These are phyloP conservation scores for Stichodactyla mertensii DNA, from an alignment of 64 coral and sea anemone species.

Conservation along the genomic window DNA sequence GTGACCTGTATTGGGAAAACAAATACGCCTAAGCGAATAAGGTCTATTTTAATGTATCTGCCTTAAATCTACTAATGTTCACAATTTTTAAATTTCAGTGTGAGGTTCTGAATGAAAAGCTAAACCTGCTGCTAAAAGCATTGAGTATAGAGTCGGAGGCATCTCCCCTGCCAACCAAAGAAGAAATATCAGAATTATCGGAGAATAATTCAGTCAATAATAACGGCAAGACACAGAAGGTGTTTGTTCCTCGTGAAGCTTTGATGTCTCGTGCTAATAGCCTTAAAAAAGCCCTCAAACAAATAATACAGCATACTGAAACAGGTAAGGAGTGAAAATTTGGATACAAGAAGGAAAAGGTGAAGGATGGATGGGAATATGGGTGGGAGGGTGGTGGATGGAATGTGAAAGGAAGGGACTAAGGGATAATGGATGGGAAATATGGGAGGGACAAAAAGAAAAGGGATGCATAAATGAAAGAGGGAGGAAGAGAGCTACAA, in stretches of 20 bases:
- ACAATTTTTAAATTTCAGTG: slow-evolving; percentile 59
- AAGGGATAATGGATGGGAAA: not conserved
- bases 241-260: slow-evolving; percentile 91
- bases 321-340: slow-evolving; percentile 40
- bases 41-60: not conserved
- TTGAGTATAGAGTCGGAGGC: slow-evolving; percentile 92
- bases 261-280: slow-evolving; percentile 98
- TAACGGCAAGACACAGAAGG: slow-evolving; percentile 67
- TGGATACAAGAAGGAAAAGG: not conserved
- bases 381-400: not conserved
- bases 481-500: not conserved
- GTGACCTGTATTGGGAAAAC: too few species aligned
- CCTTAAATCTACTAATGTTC: not conserved
- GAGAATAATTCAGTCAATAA: slow-evolving; percentile 29
- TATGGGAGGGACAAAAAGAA: too few species aligned
- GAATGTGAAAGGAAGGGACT: too few species aligned
- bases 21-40: too few species aligned
- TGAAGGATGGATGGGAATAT: not conserved
- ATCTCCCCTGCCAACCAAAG: slow-evolving; percentile 45
- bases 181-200: slow-evolving; percentile 31
- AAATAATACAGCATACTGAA: slow-evolving; percentile 95
- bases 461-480: not conserved
- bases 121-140: slow-evolving; percentile 72
- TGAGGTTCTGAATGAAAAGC: slow-evolving; percentile 83
- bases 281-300: slow-evolving; percentile 89